Base-by-base conservation (phyloP, 2,113 vertebrate genomes). In the Chionis minor region DNA sequence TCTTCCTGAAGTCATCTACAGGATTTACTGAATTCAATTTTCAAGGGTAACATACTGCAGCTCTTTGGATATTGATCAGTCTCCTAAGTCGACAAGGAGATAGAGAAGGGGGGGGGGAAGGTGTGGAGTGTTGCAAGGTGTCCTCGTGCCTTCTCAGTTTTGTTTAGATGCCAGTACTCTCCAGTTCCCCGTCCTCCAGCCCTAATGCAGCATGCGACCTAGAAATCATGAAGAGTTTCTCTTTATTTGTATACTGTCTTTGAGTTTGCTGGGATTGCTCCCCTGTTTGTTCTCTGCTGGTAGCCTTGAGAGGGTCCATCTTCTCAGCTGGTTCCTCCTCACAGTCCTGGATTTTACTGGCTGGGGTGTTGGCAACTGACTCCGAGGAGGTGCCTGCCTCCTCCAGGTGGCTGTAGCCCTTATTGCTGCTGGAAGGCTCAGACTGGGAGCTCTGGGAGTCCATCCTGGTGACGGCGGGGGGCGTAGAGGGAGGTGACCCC, bases 341-440 rank as follows among this genome's bases (percentile, higher is more conserved):
- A 91, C 97, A 97, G 95, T 98, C 98, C 75, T 96, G 98, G 93
- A 81, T 97, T 96, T 95, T 86, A 84, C 97, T 92, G 33, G 90
- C 94, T 77, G 93, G 74, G 17, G 95, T 96, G 38, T 98, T 97
- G 94, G 98, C 98, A 27, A 98, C 95, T 42, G 98, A 98, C 94
- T 99, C 98, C 90, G 98, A 97, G 66, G 99, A 99, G 95, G 99
- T 98, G 75, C 98, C 98, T 45, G 98, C 98, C 90, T 99, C 99
- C 94, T 98, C 98, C 96, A 99, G 97, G 58, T 99, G 99, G 90
- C 98, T 98, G 98, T 99, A 99, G 98, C 99, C 99, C 99, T 99
- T 99, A 98, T 98, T 99, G 98, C 99, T 97, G 97, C 97, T 98
- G 81, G 98, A 97, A 67, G 96, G 98, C 73, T 99, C 99, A 86